Evolutionary conservation across 1,140 invertebrate species (phyloP).

Genomic region (Ceratina calcarata): DNA sequence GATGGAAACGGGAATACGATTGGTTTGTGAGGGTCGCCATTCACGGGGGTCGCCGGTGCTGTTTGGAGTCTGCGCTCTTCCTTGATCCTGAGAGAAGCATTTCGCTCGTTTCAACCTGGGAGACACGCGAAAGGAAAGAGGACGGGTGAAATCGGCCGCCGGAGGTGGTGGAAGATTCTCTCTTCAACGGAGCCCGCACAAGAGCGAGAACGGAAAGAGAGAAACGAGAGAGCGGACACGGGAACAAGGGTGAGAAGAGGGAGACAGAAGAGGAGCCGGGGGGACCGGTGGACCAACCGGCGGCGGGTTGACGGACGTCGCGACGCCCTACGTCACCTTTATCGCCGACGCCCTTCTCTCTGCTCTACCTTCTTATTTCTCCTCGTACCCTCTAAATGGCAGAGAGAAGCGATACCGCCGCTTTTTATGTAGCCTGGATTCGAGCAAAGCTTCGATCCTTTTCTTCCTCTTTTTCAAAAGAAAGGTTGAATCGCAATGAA

Average conservation of each 20-base stretch:
- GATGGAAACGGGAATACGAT: conserved; percentile 81
- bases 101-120: conserved; percentile 58
- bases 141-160: background rate
- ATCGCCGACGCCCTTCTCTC: conserved; percentile 70
- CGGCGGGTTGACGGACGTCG: conserved; percentile 78
- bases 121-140: conserved; percentile 51
- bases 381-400: conserved; percentile 44
- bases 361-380: conserved; percentile 50
- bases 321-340: conserved; percentile 79
- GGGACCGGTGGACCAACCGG: conserved; percentile 73
- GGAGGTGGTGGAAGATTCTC: conserved; percentile 59
- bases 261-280: conserved; percentile 3
- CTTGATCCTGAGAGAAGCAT: conserved; percentile 75
- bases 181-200: conserved; percentile 43
- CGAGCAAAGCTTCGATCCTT: background rate
- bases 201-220: conserved; percentile 27
- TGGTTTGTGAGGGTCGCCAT: conserved; percentile 81
- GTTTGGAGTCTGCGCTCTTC: conserved; percentile 79
- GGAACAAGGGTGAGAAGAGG: conserved; percentile 39
- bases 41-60: conserved; percentile 75
- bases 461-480: background rate
- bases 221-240: conserved; percentile 31
- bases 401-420: conserved; percentile 51
- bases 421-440: conserved; percentile 26
- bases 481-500: background rate